Conservation (phyloP, 2,888 invertebrate species). For the Disparrhopalites patrizii region DNA sequence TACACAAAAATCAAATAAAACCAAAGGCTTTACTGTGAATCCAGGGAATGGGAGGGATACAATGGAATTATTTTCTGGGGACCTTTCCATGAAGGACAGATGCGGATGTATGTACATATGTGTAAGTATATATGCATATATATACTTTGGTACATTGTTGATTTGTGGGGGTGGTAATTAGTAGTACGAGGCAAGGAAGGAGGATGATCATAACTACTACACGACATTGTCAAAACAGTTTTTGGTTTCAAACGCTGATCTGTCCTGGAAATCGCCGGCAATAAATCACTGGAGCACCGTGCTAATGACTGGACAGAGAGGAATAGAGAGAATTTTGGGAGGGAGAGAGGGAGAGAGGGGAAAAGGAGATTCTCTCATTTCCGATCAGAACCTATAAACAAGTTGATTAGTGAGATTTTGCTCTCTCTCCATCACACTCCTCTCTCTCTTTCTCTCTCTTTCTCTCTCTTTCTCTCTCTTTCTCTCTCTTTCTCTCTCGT, state of each 20-base stretch:
- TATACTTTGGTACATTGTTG: neutral
- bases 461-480: neutral
- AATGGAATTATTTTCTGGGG: too few relatives aligned
- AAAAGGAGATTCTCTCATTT: too few relatives aligned
- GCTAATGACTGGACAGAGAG: constrained; percentile 43
- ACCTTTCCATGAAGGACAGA: too few relatives aligned
- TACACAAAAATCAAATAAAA: too few relatives aligned
- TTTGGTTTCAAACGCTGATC: constrained; percentile 41
- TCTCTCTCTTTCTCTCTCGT: too few relatives aligned
- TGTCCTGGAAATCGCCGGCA: constrained; percentile 41
- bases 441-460: neutral
- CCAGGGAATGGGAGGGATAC: too few relatives aligned
- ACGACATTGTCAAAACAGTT: constrained; percentile 43
- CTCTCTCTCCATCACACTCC: neutral
- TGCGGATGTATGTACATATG: neutral
- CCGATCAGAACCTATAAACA: constrained; percentile 14
- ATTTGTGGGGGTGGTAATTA: neutral
- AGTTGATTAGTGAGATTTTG: constrained; percentile 17
- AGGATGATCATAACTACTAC: too few relatives aligned
- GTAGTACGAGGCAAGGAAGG: too few relatives aligned
- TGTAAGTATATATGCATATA: neutral
- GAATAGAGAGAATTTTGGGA: too few relatives aligned
- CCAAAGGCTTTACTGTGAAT: too few relatives aligned
- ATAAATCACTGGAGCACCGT: constrained; percentile 43
- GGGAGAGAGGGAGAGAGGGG: too few relatives aligned